Conservation (phyloP, 1,140 invertebrate species). For the Drosophila aff. region DNA sequence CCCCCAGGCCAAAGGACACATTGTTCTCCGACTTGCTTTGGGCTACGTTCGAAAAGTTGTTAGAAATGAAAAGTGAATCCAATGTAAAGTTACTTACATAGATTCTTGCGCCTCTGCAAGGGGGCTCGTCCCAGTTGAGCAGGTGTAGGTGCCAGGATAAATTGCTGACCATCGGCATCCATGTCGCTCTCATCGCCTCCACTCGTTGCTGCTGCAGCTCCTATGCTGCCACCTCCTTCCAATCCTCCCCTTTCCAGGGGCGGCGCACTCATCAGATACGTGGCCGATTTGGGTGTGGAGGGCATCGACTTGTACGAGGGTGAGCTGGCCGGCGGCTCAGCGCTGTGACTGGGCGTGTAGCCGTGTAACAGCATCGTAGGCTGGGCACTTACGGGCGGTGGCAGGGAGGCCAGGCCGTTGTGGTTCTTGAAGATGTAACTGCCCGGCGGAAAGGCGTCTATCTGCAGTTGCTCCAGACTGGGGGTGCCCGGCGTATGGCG, state of each 20-base stretch:
- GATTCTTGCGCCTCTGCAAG: slow-evolving; percentile 88
- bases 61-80: not conserved
- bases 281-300: slow-evolving; percentile 77
- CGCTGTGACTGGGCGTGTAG: slow-evolving; percentile 59
- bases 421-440: slow-evolving; percentile 76
- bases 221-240: not conserved
- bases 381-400: slow-evolving; percentile 61
- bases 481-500: slow-evolving; percentile 59
- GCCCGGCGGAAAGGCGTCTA: slow-evolving; percentile 50
- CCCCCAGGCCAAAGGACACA: slow-evolving; percentile 40
- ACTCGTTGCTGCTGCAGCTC: slow-evolving; percentile 13
- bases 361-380: slow-evolving; percentile 73
- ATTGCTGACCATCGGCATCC: slow-evolving; percentile 87
- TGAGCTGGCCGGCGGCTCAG: slow-evolving; percentile 65
- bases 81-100: no score
- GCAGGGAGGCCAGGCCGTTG: slow-evolving; percentile 57
- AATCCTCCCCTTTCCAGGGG: slow-evolving; percentile 59
- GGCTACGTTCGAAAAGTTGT: slow-evolving; percentile 27
- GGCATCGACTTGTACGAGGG: slow-evolving; percentile 76
- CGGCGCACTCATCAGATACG: slow-evolving; percentile 66
- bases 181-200: slow-evolving; percentile 84
- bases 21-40: slow-evolving; percentile 74
- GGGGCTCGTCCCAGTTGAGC: slow-evolving; percentile 95
- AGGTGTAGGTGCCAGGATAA: slow-evolving; percentile 96
- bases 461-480: slow-evolving; percentile 63